Base-by-base conservation (phyloP, 2,888 invertebrate genomes). In the Halocaridina rubra region DNA sequence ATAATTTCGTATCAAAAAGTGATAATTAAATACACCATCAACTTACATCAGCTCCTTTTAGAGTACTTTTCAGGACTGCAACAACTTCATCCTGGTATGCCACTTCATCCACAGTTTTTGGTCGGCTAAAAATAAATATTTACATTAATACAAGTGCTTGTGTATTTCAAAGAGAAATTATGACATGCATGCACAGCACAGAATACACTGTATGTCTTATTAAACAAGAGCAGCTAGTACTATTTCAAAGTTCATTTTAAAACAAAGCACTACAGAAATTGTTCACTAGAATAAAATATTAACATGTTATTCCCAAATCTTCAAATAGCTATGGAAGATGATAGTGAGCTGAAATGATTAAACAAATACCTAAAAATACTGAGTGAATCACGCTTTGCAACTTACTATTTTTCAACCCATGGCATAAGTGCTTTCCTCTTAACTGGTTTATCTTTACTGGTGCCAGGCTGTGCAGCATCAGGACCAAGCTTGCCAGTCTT, bases 41-140 rank as follows among this genome's bases (percentile, higher is more conserved):
- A 88, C 91, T 90, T 89, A 92, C 92, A 92, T 99, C 98, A 8
- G 96, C 95, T 8, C 98, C 97, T 69, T 94, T 92, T 53, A 98
- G 92, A 90, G 96, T 97, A 91, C 98, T 97, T 88, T 96, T 94
- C 53, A 99, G 92, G 0, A 99, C 98, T 88, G 96, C 94, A 0
- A 99, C 95, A 0, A 98, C 98, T 92, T 99, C 99, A 24, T 94
- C 95, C 91, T 99, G 99, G 91, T 97, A 97, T 0, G 98, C 98
- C 19, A 99, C 96, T 91, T 99, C 99, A 84, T 97, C 95, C 0
- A 99, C 96, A 29, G 95, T 96, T 90, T 94, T 95, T 0, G 99
- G 99, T 0, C 99, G 96, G 90, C 97, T 97, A 77, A 13, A 27
- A 27, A 22, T 8, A 57, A 59, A 24, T 27, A n/a, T 2, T 19